Percentiles rank a stretch among this genome's conserved stretches.
Evolutionary conservation across 2,888 invertebrate species (phyloP).

Genomic region (Ectropis crepuscularia): DNA sequence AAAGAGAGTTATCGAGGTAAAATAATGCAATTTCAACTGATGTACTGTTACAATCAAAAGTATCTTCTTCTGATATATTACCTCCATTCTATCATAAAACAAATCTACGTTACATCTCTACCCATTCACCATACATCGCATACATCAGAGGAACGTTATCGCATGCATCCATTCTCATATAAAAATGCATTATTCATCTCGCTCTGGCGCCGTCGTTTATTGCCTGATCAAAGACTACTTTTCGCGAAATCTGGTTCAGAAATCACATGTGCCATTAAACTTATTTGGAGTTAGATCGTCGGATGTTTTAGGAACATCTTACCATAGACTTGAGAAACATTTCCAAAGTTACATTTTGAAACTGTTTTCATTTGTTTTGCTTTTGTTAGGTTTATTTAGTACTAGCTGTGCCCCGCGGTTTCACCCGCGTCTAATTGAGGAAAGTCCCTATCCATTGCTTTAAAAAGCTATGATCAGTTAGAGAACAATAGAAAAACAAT

Average conservation of each 20-base stretch:
- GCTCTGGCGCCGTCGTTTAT: slow-evolving; percentile 20
- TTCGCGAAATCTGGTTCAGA: slow-evolving; percentile 10
- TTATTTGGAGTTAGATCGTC: slow-evolving; percentile 7
- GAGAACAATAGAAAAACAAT: too few relatives aligned
- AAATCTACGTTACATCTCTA: slow-evolving; percentile 1
- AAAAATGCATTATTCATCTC: slow-evolving; percentile 29
- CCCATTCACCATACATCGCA: slow-evolving; percentile 5
- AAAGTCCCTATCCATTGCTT: too few relatives aligned
- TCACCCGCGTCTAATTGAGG: too few relatives aligned
- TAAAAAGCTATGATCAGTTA: too few relatives aligned
- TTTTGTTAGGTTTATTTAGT: too few relatives aligned
- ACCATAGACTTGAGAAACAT: not conserved
- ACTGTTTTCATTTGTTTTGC: too few relatives aligned
- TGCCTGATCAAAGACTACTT: slow-evolving; percentile 28
- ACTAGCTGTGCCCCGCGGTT: too few relatives aligned
- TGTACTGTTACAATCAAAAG: not conserved
- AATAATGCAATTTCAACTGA: too few relatives aligned
- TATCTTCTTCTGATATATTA: not conserved
- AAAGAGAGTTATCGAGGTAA: too few relatives aligned
- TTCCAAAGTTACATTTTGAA: too few relatives aligned
- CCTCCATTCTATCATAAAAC: not conserved
- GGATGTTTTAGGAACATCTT: not conserved
- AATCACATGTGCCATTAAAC: slow-evolving; percentile 15
- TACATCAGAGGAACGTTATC: slow-evolving; percentile 11
- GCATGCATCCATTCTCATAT: slow-evolving; percentile 24